phyloP scores from a whole-genome alignment of 2,113 vertebrate genomes.

The Podarcis cretensis region DNA sequence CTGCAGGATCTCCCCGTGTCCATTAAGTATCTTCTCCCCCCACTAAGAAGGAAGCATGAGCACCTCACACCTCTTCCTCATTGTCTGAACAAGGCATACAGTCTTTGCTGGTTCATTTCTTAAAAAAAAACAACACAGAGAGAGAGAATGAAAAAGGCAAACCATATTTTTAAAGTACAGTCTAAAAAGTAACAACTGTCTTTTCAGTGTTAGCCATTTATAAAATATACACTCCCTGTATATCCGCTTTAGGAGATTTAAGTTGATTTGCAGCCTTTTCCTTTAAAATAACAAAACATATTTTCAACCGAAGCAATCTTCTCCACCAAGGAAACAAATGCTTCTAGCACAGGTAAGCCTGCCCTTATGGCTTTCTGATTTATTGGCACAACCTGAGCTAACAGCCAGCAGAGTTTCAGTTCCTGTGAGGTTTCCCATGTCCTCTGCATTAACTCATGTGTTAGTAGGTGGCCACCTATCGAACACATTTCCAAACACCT shows the following conservation, averaged over 20 bases:
- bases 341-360: slow-evolving; percentile 6
- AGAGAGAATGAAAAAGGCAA: not conserved
- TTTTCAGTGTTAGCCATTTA: not conserved
- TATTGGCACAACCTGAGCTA: slow-evolving; percentile 30
- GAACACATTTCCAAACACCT: slow-evolving; percentile 21
- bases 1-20: not conserved
- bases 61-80: not conserved
- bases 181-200: not conserved
- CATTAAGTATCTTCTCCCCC: not conserved
- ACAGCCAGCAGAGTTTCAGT: slow-evolving; percentile 8
- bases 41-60: too few relatives aligned
- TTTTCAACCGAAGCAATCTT: slow-evolving; percentile 11
- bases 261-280: not conserved
- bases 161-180: not conserved
- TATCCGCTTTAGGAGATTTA: not conserved
- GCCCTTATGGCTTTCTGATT: slow-evolving; percentile 10
- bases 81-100: not conserved
- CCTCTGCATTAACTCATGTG: slow-evolving; percentile 14
- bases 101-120: not conserved
- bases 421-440: slow-evolving; percentile 23
- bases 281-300: slow-evolving; percentile 11
- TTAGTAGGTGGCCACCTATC: slow-evolving; percentile 24
- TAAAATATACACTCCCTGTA: not conserved
- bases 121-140: not conserved
- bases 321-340: slow-evolving; percentile 4